Evolutionary conservation across 1,140 invertebrate genomes (phyloP), one percentile per base, ranked within the genome.

Genomic region (Dendroctonus valens): DNA sequence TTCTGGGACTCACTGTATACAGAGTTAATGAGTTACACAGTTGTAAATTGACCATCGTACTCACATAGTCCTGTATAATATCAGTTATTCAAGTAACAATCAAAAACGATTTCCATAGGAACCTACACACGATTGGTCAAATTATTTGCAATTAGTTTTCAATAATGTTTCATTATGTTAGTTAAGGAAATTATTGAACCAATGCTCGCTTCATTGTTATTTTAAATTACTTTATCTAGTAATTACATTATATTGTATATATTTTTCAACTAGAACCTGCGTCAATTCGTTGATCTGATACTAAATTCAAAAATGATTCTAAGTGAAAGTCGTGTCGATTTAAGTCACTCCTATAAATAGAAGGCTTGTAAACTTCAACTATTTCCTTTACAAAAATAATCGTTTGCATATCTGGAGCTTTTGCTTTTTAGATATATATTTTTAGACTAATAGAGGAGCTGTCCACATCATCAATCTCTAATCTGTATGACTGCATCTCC

Each of bases 111-210:
- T 63, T 41, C 50, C n/a, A 14, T 12, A 41, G 12, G 26, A 65
- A 41, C 62, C 62, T 65, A 65, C 62, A 57, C 42, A 57, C 62
- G 49, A 57, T 65, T 65, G 62, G 9, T 37, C 41, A 37, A 65
- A 65, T 65, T 65, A 65, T 57, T 57, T 15, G 50, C 52, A 65
- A 65, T 65, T 65, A 26, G 62, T 49, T 65, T 55, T 50, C 42
- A 65, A 57, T 49, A 44, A 59, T 59, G 57, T 8, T 39, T 48
- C 26, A 59, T 59, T 59, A 46, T 58, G 41, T 59, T 48, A 59
- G 58, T 59, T 39, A 49, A 59, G 48, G 50, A 59, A 59, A 50
- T 49, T 9, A 48, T 59, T 59, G 50, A 46, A 59, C 7, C 9
- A 55, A 55, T 40, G n/a, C 12, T 46, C 9, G 44, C 44, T 11